Percentiles rank a stretch among this genome's conserved stretches.
phyloP scores from a whole-genome alignment of 2,888 invertebrate genomes.

The Sinohyriopsis cumingii region DNA sequence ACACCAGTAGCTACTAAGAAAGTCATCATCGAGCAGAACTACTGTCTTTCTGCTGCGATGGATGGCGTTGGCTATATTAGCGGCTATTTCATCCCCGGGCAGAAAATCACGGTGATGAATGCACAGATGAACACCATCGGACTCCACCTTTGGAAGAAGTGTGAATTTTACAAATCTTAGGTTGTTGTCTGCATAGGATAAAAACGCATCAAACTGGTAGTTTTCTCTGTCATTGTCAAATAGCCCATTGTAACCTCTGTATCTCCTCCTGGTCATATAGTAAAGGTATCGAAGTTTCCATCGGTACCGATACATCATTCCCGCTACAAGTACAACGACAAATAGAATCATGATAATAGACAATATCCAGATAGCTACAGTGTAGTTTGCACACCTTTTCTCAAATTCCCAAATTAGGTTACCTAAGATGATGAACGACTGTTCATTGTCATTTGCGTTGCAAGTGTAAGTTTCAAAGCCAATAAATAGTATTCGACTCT shows the following conservation, averaged over 20 bases:
- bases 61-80: constrained; percentile 41
- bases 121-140: constrained; percentile 29
- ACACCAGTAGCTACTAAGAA: constrained; percentile 40
- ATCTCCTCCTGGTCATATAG: constrained; percentile 21
- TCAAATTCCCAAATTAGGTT: too few relatives aligned
- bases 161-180: constrained; percentile 11
- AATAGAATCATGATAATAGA: background rate
- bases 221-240: background rate
- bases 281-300: constrained; percentile 36
- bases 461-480: too few relatives aligned
- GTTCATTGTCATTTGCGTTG: too few relatives aligned
- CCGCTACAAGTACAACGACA: constrained; percentile 16
- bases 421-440: too few relatives aligned
- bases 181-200: constrained; percentile 30
- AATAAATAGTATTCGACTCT: too few relatives aligned
- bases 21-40: constrained; percentile 31
- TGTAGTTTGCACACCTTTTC: too few relatives aligned
- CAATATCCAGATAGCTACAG: too few relatives aligned
- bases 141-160: constrained; percentile 16
- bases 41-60: constrained; percentile 40
- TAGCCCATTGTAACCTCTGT: constrained; percentile 7
- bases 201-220: constrained; percentile 35
- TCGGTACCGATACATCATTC: constrained; percentile 22
- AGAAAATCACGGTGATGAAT: constrained; percentile 43
- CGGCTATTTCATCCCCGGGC: constrained; percentile 37